Base-by-base conservation (phyloP, 2,888 invertebrate species). In the Drosophila rubida region DNA sequence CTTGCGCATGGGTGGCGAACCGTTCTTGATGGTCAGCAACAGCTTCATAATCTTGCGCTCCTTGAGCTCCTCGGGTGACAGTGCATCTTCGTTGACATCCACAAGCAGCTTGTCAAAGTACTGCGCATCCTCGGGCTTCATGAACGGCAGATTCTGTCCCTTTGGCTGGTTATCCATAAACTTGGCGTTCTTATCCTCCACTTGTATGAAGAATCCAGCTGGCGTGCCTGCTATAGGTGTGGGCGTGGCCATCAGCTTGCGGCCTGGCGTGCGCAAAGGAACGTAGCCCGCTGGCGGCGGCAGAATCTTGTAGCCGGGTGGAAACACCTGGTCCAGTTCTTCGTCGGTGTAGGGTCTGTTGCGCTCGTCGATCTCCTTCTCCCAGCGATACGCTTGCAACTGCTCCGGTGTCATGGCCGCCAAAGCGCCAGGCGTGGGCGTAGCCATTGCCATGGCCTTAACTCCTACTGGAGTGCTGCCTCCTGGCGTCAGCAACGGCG, bases 331-430 rank as follows among this genome's bases (percentile, higher is more conserved):
- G 92, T 99, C 99, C 59, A 99, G 93, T 92, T 99, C 99, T 90
- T 99, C 99, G 89, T 99, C 99, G 0, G 97, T 95, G 82, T 98
- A 95, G 0, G 99, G 99, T 75, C 99, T 93, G 92, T 99, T 99
- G 63, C 99, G 94, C 91, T 99, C 99, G 89, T 99, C 99, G 65
- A 99, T 99, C 93, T 99, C 99, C 86, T 98, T 95, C 92, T 99
- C 99, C 98, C 98, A 98, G 25, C 98, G 95, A 91, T 97, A 99
- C 0, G 98, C 98, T 92, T 99, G 99, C 72, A 99, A 93, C 91
- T 99, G 99, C 91, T 99, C 99, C 0, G 99, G 99, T 0, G 99
- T 99, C 99, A 99, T 99, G 11, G 98, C 97, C 70, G 98, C 96
- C 69, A 99, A 93, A 88, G 99, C 98, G 14, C 97, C 97, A 0